These are phyloP conservation scores for Synergus itoensis DNA, from an alignment of 2,888 invertebrate genomes.

Conservation along the genomic window DNA sequence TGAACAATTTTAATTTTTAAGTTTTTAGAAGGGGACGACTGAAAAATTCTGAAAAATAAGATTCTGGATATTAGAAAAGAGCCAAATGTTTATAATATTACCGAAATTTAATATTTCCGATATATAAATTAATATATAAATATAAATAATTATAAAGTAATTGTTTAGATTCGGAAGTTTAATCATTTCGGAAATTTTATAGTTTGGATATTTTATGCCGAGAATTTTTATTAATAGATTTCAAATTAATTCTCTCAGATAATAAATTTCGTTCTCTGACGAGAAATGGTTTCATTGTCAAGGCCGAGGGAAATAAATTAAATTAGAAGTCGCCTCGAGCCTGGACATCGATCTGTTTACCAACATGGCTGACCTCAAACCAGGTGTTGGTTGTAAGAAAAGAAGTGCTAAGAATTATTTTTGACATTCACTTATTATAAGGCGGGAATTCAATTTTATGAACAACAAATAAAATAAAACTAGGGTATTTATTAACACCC, in stretches of 20 bases:
- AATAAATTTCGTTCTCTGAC: neutral
- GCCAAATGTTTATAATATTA: too few relatives aligned
- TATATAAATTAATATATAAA: too few relatives aligned
- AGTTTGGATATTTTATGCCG: too few relatives aligned
- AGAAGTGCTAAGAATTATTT: constrained; percentile 15
- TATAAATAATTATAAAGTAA: too few relatives aligned
- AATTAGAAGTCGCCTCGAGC: constrained; percentile 13
- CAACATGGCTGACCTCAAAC: constrained; percentile 27
- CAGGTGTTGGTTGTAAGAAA: neutral
- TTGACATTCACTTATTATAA: neutral
- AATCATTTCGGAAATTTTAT: too few relatives aligned
- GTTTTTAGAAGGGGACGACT: too few relatives aligned
- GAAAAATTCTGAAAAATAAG: too few relatives aligned
- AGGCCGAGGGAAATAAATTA: constrained; percentile 20
- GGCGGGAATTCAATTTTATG: constrained; percentile 53
- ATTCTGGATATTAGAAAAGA: too few relatives aligned
- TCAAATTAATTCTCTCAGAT: neutral
- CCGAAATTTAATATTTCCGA: too few relatives aligned
- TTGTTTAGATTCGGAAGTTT: too few relatives aligned
- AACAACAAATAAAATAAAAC: constrained; percentile 51
- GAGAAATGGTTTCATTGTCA: neutral
- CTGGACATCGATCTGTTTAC: constrained; percentile 31
- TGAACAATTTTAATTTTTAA: too few relatives aligned
- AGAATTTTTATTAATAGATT: neutral
- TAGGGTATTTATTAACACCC: neutral